Evolutionary conservation across 2,888 invertebrate species (phyloP).

Genomic region (Eupithecia subfuscata): DNA sequence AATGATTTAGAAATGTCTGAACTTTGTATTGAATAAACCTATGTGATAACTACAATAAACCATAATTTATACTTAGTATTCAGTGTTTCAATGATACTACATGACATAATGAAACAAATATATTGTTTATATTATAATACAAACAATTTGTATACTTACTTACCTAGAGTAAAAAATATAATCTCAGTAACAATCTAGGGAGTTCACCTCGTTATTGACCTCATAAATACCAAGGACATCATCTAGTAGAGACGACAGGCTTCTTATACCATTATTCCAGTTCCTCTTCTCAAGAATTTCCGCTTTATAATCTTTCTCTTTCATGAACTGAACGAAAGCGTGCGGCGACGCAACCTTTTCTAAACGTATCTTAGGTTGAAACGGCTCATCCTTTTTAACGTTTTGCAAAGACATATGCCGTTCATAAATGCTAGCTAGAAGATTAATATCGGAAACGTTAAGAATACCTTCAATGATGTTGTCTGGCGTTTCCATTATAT

Average conservation of each 20-base stretch:
- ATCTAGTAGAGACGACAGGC: conserved; percentile 88
- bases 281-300: conserved; percentile 85
- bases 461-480: conserved; percentile 87
- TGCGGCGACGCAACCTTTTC: conserved; percentile 75
- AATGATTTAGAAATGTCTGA: conserved; percentile 4
- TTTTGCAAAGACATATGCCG: conserved; percentile 71
- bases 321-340: conserved; percentile 85
- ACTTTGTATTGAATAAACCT: conserved; percentile 24
- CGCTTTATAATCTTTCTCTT: conserved; percentile 84
- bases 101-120: background rate
- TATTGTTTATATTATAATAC: background rate
- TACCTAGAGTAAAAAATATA: conserved; percentile 25
- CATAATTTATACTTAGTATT: background rate
- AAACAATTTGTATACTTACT: conserved; percentile 10
- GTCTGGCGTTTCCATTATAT: conserved; percentile 60
- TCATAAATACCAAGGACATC: conserved; percentile 88
- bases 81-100: background rate
- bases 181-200: conserved; percentile 88
- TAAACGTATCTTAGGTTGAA: conserved; percentile 59
- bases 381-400: conserved; percentile 54
- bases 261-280: conserved; percentile 88
- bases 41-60: background rate
- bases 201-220: conserved; percentile 80
- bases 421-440: conserved; percentile 85
- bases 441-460: conserved; percentile 84